These are phyloP conservation scores for Schizaphis graminum DNA, from an alignment of 2,888 invertebrate species.

Conservation along the genomic window DNA sequence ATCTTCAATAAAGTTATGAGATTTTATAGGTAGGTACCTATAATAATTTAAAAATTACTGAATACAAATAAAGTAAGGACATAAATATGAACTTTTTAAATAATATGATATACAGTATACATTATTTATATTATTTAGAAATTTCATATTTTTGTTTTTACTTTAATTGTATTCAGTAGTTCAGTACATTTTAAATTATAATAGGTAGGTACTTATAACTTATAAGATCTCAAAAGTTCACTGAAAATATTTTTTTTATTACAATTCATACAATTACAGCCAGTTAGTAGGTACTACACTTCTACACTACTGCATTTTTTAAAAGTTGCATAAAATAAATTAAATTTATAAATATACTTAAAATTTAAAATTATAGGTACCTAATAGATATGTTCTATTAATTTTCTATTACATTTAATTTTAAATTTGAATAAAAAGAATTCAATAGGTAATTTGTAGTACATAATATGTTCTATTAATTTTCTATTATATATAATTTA, in stretches of 20 bases:
- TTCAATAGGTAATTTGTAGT: neutral
- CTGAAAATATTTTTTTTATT: neutral
- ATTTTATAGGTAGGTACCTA: neutral
- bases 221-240: neutral
- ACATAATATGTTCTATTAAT: neutral
- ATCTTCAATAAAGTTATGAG: neutral
- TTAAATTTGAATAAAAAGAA: neutral
- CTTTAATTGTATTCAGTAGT: neutral
- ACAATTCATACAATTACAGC: neutral
- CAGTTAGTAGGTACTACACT: neutral
- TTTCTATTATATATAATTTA: neutral
- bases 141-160: neutral
- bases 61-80: conserved; percentile 10
- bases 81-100: neutral
- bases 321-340: neutral
- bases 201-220: neutral
- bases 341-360: conserved; percentile 4
- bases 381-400: neutral
- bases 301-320: neutral
- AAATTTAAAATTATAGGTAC: conserved; percentile 18
- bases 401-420: neutral
- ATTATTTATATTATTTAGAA: neutral
- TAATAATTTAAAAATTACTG: neutral
- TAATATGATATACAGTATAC: neutral
- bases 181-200: neutral